Evolutionary conservation across 2,797 vertebrate species (phyloP).

Genomic region (Centroberyx gerrardi): DNA sequence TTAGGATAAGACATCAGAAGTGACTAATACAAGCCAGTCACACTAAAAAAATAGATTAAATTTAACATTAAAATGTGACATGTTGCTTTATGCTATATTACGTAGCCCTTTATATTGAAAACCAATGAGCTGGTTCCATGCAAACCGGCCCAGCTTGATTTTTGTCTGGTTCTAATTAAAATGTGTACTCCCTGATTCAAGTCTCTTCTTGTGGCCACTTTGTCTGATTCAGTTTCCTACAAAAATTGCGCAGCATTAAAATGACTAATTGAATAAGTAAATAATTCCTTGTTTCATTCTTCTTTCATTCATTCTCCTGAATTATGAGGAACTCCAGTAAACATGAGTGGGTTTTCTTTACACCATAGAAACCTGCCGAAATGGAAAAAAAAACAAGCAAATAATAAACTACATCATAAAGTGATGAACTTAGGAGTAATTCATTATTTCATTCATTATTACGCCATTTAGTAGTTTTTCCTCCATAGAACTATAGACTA

Average conservation of each 20-base stretch:
- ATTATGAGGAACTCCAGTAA: not conserved
- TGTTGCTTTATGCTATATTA: not conserved
- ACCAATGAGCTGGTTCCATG: not conserved
- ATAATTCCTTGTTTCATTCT: not conserved
- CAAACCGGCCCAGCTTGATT: too few species aligned
- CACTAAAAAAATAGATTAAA: not conserved
- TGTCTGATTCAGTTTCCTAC: slow-evolving; percentile 32
- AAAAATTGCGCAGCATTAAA: not conserved
- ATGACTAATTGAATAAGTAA: not conserved
- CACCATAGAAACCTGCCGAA: not conserved
- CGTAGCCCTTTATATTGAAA: not conserved
- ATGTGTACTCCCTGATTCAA: not conserved
- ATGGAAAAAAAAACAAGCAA: not conserved
- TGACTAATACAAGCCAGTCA: slow-evolving; percentile 42
- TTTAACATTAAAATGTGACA: not conserved
- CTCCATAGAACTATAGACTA: too few species aligned
- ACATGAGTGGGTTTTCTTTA: not conserved
- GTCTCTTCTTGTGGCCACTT: not conserved
- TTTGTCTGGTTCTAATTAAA: slow-evolving; percentile 9
- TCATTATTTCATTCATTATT: not conserved
- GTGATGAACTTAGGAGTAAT: not conserved
- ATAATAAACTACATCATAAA: not conserved
- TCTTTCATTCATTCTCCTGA: not conserved
- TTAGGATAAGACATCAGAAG: slow-evolving; percentile 38
- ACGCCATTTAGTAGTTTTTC: too few species aligned